Evolutionary conservation across 2,113 vertebrate species (phyloP).

Genomic region (Lathamus discolor): DNA sequence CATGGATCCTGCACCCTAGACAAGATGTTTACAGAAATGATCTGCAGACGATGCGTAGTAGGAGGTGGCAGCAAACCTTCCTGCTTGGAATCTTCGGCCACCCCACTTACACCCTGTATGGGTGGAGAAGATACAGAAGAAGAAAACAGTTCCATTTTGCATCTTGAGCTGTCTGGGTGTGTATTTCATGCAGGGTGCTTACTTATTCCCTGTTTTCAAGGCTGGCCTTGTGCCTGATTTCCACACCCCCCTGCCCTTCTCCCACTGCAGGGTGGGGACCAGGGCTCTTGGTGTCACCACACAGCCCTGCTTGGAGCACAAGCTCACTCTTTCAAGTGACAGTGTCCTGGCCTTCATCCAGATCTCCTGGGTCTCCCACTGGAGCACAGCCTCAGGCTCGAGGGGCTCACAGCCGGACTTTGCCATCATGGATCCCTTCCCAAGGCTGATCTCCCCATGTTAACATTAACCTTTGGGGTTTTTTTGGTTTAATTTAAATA

Average conservation of each 20-base stretch:
- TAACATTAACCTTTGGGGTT: neutral
- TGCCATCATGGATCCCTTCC: neutral
- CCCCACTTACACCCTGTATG: neutral
- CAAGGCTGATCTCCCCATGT: neutral
- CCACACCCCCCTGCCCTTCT: neutral
- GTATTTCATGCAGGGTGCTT: neutral
- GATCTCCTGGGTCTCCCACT: neutral
- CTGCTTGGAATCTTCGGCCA: neutral
- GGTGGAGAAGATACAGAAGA: neutral
- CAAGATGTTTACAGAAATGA: neutral
- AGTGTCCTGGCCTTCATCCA: neutral
- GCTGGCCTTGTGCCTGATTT: neutral
- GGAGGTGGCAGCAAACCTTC: conserved; percentile 7
- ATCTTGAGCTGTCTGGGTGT: neutral
- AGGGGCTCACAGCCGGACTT: neutral
- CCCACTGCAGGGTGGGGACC: neutral
- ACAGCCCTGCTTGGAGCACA: neutral
- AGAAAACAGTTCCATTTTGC: neutral
- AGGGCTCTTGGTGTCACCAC: neutral
- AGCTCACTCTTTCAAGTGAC: neutral
- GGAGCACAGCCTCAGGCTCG: neutral
- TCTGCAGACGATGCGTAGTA: neutral
- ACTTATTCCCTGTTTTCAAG: neutral
- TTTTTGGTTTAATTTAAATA: neutral
- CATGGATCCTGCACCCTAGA: neutral